phyloP scores from a whole-genome alignment of 2,113 vertebrate genomes.

The Notothenia rossii region DNA sequence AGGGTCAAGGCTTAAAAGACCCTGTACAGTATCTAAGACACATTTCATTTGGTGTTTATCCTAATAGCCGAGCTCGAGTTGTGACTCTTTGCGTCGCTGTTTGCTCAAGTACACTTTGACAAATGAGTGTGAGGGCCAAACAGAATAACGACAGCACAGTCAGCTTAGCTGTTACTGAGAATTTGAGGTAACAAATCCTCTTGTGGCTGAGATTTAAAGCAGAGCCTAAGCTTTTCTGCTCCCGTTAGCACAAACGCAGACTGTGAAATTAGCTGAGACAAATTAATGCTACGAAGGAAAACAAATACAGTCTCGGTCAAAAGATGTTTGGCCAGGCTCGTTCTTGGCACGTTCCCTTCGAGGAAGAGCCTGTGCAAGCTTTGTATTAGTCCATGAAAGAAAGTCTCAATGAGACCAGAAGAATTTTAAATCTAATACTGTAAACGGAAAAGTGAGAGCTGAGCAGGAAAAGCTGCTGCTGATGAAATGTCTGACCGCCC shows the following conservation, averaged over 20 bases:
- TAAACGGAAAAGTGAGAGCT: conserved; percentile 17
- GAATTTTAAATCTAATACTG: conserved; percentile 19
- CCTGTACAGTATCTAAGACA: background rate
- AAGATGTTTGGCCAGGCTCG: conserved; percentile 38
- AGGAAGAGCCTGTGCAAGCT: conserved; percentile 8
- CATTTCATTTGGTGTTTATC: conserved; percentile 2
- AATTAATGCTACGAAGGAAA: conserved; percentile 61
- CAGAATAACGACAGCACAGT: conserved; percentile 59
- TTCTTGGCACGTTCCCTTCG: conserved; percentile 44
- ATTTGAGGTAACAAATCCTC: conserved; percentile 73
- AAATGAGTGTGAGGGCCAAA: conserved; percentile 31
- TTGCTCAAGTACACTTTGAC: conserved; percentile 56
- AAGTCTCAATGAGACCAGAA: conserved; percentile 26
- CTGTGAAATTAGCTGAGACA: conserved; percentile 65
- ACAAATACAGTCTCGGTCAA: conserved; percentile 47
- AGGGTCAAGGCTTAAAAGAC: background rate
- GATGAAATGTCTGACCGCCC: conserved; percentile 31
- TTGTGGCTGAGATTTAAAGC: conserved; percentile 68
- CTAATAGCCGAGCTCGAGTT: conserved; percentile 37
- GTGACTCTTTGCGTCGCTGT: conserved; percentile 21
- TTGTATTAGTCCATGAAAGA: conserved; percentile 26
- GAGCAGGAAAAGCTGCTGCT: conserved; percentile 7
- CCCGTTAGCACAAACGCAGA: conserved; percentile 51
- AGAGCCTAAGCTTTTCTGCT: conserved; percentile 63
- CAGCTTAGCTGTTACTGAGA: conserved; percentile 60